Evolutionary conservation across 2,888 invertebrate species (phyloP), one percentile per base, ranked within the genome.

Genomic region (Diplazon laetatorius): DNA sequence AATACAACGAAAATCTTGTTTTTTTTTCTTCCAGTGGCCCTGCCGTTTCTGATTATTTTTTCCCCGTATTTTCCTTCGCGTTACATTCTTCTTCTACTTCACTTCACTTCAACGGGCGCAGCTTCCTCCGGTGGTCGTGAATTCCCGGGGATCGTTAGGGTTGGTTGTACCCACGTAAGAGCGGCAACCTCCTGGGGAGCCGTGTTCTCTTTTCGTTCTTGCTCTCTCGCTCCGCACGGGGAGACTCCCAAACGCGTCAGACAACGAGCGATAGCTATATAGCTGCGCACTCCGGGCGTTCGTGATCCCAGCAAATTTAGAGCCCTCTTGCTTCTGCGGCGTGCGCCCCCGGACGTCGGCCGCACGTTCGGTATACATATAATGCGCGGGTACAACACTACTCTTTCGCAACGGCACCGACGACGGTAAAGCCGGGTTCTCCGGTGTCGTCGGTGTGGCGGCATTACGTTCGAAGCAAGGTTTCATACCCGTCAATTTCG

Each of bases 91-190:
- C 62, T 71, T 72, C 63, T 42, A 42, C 55, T 63, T 72, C 44
- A 42, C 63, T 63, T 52, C 20, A 72, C 63, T n/a, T n/a, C n/a
- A n/a, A 18, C 22, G 39, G 62, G 42, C 52, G 55, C 50, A 72
- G 55, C 42, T 20, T 55, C 20, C 52, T 63, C 44, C 48, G 48
- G 60, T 72, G 52, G 55, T 52, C 72, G 62, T 55, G 71, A 68
- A 77, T 72, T 72, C 76, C 66, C 72, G 72, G 76, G 60, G 71
- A 77, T 77, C 72, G 72, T 77, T 77, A 77, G 72, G 66, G 60
- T 76, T 55, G 66, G 66, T 52, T 25, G 55, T 72, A 77, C 55
- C 60, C 66, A 68, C 55, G 66, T 72, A 68, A 55, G 44, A 68
- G 68, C 42, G 18, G 68, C 68, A 30, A 52, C 68, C 55, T 68